phyloP scores from a whole-genome alignment of 2,113 vertebrate species.

The Hyperopisus bebe region DNA sequence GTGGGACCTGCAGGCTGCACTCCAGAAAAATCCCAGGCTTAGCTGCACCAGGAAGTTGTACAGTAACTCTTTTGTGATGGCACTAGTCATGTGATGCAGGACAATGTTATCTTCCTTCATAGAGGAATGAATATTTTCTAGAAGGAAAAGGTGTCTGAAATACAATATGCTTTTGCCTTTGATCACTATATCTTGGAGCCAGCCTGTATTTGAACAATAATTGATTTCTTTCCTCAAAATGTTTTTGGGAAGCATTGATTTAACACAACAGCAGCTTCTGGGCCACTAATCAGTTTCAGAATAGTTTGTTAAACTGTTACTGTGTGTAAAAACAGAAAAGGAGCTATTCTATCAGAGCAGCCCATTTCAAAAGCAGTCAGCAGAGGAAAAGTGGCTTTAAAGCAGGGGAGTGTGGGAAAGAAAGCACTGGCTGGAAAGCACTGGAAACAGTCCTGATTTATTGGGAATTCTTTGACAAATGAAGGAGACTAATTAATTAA shows the following conservation, averaged over 20 bases:
- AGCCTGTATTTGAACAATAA: conserved; percentile 67
- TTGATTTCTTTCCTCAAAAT: conserved; percentile 68
- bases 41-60: not conserved
- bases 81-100: not conserved
- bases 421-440: too few relatives aligned
- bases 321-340: conserved; percentile 41
- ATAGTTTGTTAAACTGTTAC: conserved; percentile 65
- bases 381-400: not conserved
- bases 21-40: not conserved
- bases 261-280: conserved; percentile 59
- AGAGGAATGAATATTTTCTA: conserved; percentile 51
- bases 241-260: conserved; percentile 64
- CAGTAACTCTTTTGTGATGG: not conserved
- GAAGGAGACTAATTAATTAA: not conserved
- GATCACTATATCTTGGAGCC: conserved; percentile 61
- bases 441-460: not conserved
- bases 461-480: not conserved
- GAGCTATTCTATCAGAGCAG: not conserved
- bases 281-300: conserved; percentile 59
- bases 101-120: conserved; percentile 27
- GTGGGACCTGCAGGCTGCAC: not conserved
- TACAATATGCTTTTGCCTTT: conserved; percentile 64
- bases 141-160: conserved; percentile 54
- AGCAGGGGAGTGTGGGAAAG: not conserved
- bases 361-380: not conserved